Conservation (phyloP, 2,888 invertebrate species). For the Netelia virgata region DNA sequence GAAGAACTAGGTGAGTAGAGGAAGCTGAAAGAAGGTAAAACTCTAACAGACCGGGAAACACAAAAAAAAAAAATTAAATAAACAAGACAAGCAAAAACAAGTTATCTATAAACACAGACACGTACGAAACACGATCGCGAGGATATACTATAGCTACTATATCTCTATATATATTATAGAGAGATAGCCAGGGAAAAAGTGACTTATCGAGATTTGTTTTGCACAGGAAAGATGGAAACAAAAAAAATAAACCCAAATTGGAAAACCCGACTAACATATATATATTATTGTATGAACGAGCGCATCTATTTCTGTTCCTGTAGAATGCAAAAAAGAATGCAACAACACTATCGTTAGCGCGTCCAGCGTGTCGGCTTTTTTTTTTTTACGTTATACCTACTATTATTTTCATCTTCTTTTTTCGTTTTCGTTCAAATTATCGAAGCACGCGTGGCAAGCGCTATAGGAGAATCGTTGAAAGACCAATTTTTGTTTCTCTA, state of each 20-base stretch:
- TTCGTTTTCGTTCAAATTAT: slow-evolving; percentile 35
- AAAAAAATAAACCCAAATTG: slow-evolving; percentile 58
- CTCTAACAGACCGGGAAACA: slow-evolving; percentile 70
- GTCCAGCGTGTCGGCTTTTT: slow-evolving; percentile 59
- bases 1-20: slow-evolving; percentile 85
- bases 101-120: slow-evolving; percentile 29
- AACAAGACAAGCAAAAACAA: slow-evolving; percentile 28
- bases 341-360: slow-evolving; percentile 47
- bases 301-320: slow-evolving; percentile 53
- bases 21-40: slow-evolving; percentile 84
- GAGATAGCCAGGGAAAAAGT: slow-evolving; percentile 34
- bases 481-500: slow-evolving; percentile 54
- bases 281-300: slow-evolving; percentile 44
- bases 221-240: slow-evolving; percentile 28
- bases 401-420: slow-evolving; percentile 42
- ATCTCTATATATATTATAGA: too few species aligned
- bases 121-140: slow-evolving; percentile 28
- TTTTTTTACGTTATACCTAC: slow-evolving; percentile 12
- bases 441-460: slow-evolving; percentile 29
- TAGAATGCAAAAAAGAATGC: slow-evolving; percentile 55
- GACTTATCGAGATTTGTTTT: slow-evolving; percentile 19
- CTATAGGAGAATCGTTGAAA: slow-evolving; percentile 25
- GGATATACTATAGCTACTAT: slow-evolving; percentile 7
- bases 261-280: slow-evolving; percentile 65
- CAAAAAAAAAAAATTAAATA: slow-evolving; percentile 71